Evolutionary conservation across 1,140 invertebrate species (phyloP), one percentile per base, ranked within the genome.

Genomic region (Neuroterus valhalla): DNA sequence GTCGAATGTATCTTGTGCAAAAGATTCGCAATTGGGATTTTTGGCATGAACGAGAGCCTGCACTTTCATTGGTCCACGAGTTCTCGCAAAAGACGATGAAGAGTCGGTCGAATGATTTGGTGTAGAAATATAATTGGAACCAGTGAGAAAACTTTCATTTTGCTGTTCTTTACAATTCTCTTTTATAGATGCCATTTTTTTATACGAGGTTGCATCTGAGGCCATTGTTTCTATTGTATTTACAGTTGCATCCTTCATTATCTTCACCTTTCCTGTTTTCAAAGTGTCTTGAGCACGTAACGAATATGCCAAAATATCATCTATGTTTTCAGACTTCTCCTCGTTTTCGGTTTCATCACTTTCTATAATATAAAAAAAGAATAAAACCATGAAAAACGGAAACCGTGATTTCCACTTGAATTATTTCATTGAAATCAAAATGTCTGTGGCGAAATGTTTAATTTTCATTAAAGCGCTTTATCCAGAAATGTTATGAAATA

Each of bases 161-260:
- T 14, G 5, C 5, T 62, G 23, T 62, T 62, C 21, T 62, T 15
- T 3, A 15, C 15, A 12, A 15, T 62, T 15, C 1, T 62, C 55
- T 31, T 12, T n/a, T 15, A 31, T n/a, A 26, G 14, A 14, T 31
- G n/a, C n/a, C 46, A 48, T 3, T n/a, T 48, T n/a, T 48, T 48
- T 17, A 19, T 8, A 48, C 46, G 14, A 8, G 6, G 46, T 48
- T 48, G n/a, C 46, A 38, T 38, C 31, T 8, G 31, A 38, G 31
- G 31, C 31, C 31, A 38, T 38, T 38, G 31, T 1, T 38, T 38
- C 31, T 38, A 38, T 38, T 19, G 46, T 48, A 48, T 48, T 48
- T 48, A 48, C 46, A n/a, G n/a, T 17, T 19, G 46, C 46, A 48
- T 48, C 46, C 17, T 17, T 62, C 26, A 62, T 31, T 26, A 62